Evolutionary conservation across 2,113 vertebrate genomes (phyloP).

Genomic region (Crotalus tigris): DNA sequence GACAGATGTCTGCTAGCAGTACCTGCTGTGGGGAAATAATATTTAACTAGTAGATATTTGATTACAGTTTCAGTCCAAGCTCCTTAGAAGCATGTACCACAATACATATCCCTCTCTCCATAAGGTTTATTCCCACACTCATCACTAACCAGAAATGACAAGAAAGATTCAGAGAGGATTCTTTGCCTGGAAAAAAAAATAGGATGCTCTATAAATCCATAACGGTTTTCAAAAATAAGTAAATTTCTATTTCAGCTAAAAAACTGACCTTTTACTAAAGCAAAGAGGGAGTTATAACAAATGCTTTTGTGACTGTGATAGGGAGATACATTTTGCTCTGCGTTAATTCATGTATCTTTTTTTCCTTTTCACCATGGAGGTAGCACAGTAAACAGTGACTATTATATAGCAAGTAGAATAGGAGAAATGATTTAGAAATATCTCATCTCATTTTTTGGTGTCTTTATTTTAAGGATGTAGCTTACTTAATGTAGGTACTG

Average conservation of each 20-base stretch:
- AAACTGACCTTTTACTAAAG: not conserved
- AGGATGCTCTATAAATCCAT: not conserved
- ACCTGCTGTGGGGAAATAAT: not conserved
- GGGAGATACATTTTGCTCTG: not conserved
- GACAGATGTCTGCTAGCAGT: not conserved
- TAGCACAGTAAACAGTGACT: not conserved
- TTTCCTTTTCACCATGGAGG: not conserved
- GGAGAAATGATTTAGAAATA: not conserved
- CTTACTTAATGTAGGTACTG: not conserved
- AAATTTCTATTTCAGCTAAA: conserved; percentile 1
- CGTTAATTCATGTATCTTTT: not conserved
- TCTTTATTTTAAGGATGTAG: not conserved
- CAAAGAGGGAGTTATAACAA: not conserved
- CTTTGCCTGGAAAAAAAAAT: not conserved
- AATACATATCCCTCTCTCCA: not conserved
- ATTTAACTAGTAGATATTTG: not conserved
- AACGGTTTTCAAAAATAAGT: not conserved
- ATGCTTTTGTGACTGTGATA: not conserved
- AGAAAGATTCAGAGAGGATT: not conserved
- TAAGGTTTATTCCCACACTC: not conserved
- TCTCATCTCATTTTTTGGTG: not conserved
- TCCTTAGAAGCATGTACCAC: not conserved
- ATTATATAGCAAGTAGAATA: not conserved
- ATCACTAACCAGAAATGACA: not conserved
- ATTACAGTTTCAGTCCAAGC: not conserved